Evolutionary conservation across 2,888 invertebrate genomes (phyloP).

Genomic region (Sphaerophoria taeniata): DNA sequence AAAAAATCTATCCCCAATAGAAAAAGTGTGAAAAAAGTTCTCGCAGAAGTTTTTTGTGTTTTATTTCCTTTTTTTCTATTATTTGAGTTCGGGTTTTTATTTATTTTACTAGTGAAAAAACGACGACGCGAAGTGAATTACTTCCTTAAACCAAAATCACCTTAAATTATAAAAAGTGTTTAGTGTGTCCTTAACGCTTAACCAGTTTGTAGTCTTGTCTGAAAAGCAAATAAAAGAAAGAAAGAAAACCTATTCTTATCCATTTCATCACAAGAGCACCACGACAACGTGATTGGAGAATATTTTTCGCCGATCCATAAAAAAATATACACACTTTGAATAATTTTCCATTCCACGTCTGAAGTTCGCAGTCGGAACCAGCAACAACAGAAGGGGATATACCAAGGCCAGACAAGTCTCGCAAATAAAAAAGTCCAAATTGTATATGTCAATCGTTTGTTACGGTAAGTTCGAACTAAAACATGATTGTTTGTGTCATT

Average conservation of each 20-base stretch:
- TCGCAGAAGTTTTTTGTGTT: conserved; percentile 25
- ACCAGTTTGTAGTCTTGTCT: conserved; percentile 1
- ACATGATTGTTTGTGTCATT: neutral
- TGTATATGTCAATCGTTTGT: conserved; percentile 68
- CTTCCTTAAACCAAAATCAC: conserved; percentile 1
- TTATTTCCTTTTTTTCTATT: conserved; percentile 34
- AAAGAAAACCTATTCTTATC: neutral
- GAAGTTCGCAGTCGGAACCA: neutral
- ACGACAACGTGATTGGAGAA: conserved; percentile 33
- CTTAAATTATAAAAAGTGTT: conserved; percentile 10
- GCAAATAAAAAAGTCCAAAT: conserved; percentile 27
- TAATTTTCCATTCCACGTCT: conserved; percentile 34
- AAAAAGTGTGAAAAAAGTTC: conserved; percentile 19
- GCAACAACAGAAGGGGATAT: neutral
- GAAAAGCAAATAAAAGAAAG: neutral
- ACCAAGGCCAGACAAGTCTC: neutral
- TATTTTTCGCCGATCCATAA: conserved; percentile 4
- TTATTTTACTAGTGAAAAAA: conserved; percentile 17
- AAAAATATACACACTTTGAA: conserved; percentile 24
- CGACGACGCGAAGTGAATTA: conserved; percentile 41
- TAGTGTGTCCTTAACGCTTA: neutral
- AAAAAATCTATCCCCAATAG: conserved; percentile 11
- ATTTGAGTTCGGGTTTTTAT: conserved; percentile 3
- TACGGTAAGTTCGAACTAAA: conserved; percentile 55
- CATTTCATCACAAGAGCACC: conserved; percentile 16